Conservation (phyloP, 2,113 vertebrate genomes). For the Perca flavescens region DNA sequence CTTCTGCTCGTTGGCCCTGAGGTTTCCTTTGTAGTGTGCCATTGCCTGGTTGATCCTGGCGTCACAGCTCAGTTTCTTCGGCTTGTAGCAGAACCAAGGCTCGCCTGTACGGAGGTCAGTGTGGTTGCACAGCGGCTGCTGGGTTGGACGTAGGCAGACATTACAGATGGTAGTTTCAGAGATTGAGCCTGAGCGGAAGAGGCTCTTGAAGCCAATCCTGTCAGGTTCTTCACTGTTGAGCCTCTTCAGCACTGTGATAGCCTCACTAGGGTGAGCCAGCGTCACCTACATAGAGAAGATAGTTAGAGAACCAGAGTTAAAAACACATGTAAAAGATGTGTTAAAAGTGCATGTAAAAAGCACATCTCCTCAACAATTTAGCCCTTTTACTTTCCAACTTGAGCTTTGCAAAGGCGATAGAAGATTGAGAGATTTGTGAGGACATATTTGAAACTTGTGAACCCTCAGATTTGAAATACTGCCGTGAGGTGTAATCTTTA, state of each 20-base stretch:
- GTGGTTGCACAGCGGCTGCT: neutral
- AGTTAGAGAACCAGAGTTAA: slow-evolving; percentile 1
- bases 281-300: slow-evolving; percentile 56
- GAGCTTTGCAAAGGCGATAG: no score
- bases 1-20: slow-evolving; percentile 82
- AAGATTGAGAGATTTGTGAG: no score
- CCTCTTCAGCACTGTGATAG: slow-evolving; percentile 86
- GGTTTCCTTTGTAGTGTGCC: slow-evolving; percentile 85
- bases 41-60: slow-evolving; percentile 87
- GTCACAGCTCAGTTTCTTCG: slow-evolving; percentile 88
- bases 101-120: slow-evolving; percentile 85
- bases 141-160: neutral
- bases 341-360: no score
- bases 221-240: slow-evolving; percentile 88
- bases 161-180: slow-evolving; percentile 4
- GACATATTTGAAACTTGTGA: no score
- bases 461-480: no score
- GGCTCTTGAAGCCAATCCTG: slow-evolving; percentile 90
- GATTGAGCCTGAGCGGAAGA: slow-evolving; percentile 77
- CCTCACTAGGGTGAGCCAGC: slow-evolving; percentile 92
- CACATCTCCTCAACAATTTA: no score
- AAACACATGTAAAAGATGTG: no score
- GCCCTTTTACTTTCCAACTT: no score
- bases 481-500: no score
- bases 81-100: slow-evolving; percentile 95